phyloP scores from a whole-genome alignment of 2,113 vertebrate species.

The Anguilla rostrata region DNA sequence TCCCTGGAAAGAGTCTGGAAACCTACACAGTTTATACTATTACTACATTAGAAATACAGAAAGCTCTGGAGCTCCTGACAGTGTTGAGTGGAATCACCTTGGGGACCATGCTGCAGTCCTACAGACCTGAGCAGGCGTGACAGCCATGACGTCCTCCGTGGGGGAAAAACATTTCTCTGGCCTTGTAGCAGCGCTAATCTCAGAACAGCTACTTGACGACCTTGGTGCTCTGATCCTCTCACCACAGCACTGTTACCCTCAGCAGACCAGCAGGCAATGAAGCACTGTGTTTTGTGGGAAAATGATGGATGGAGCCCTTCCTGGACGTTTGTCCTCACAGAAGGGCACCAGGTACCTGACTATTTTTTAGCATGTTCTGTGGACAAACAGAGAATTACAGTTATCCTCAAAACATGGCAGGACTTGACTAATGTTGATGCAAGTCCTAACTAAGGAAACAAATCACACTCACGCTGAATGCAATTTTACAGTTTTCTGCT shows the following conservation, averaged over 20 bases:
- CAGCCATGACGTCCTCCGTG: conserved; percentile 50
- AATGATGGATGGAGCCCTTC: neutral
- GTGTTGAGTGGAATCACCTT: neutral
- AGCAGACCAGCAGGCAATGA: neutral
- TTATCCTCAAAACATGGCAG: neutral
- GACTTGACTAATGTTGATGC: no score
- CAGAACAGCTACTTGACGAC: conserved; percentile 45
- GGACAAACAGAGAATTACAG: neutral
- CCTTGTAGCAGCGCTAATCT: conserved; percentile 58
- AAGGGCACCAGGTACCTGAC: neutral
- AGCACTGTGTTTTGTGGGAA: neutral
- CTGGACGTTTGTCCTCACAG: neutral
- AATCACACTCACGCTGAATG: neutral
- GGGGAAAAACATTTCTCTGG: conserved; percentile 48
- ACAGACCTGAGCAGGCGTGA: conserved; percentile 62
- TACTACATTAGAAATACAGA: no score
- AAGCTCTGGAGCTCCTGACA: neutral
- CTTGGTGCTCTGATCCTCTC: neutral
- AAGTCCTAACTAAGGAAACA: no score
- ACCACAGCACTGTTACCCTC: neutral
- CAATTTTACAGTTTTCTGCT: neutral
- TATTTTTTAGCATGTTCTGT: neutral
- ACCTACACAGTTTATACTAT: neutral
- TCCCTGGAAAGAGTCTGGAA: neutral
- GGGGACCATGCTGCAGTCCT: conserved; percentile 25